A percentile compares a stretch with the other conserved stretches of the same genome.
These are phyloP conservation scores for Trilocha varians DNA, from an alignment of 2,888 invertebrate species.

Conservation along the genomic window DNA sequence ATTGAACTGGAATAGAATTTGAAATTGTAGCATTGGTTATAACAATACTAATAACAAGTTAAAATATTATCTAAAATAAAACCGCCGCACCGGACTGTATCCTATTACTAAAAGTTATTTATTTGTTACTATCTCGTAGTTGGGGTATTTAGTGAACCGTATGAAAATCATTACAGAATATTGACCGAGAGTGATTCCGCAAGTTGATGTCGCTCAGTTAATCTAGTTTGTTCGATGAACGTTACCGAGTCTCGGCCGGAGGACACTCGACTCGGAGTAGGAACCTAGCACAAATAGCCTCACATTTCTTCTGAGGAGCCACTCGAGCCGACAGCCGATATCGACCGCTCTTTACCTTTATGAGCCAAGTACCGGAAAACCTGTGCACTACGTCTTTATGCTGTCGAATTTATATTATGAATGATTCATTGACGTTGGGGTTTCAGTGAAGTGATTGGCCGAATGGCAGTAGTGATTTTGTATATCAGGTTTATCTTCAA, in stretches of 20 bases:
- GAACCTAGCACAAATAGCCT: slow-evolving; percentile 51
- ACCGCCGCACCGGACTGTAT: too few relatives aligned
- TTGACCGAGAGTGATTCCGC: neutral
- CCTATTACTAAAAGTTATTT: too few relatives aligned
- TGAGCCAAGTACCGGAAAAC: slow-evolving; percentile 38
- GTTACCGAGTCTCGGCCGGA: slow-evolving; percentile 27
- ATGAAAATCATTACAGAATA: neutral
- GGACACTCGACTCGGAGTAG: slow-evolving; percentile 37
- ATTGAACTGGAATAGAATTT: too few relatives aligned
- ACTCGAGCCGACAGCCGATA: slow-evolving; percentile 52
- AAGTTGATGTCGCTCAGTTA: slow-evolving; percentile 40
- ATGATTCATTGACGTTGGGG: neutral
- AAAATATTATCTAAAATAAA: too few relatives aligned
- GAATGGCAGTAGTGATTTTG: neutral
- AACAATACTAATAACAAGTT: too few relatives aligned
- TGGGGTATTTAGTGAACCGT: neutral
- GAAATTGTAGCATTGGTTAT: too few relatives aligned
- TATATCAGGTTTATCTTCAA: too few relatives aligned
- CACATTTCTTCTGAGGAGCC: slow-evolving; percentile 54
- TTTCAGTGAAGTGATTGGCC: neutral
- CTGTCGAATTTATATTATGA: slow-evolving; percentile 2
- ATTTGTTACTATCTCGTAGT: neutral
- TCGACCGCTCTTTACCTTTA: slow-evolving; percentile 44
- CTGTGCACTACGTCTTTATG: slow-evolving; percentile 24
- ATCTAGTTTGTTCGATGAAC: slow-evolving; percentile 48